Base-by-base conservation (phyloP, 2,797 vertebrate genomes). In the Cottoperca gobio region DNA sequence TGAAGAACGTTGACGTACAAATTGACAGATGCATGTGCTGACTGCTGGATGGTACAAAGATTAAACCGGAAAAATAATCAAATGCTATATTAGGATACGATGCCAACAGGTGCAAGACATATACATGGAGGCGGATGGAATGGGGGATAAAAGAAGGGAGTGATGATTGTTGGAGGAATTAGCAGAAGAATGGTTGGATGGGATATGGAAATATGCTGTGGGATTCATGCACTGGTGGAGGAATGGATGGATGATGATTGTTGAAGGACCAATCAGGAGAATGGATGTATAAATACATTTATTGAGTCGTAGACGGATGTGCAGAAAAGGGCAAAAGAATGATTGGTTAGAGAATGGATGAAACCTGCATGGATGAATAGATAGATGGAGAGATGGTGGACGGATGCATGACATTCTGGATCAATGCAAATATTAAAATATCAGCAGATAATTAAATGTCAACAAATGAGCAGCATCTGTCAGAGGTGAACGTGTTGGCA, bases 361-460 rank as follows among this genome's bases (percentile, higher is more conserved):
- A 10, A 37, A 33, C 33, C 4, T 3, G 10, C 11, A 31, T 26
- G 21, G 59, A 49, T 12, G 33, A n/a, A n/a, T n/a, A n/a, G 72
- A 79, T 7, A 21, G n/a, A n/a, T n/a, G n/a, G n/a, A n/a, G n/a
- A n/a, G n/a, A n/a, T n/a, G n/a, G n/a, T n/a, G n/a, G 45, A 71
- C 7, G 67, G 24, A 59, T 48, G 28, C n/a, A 48, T 66, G 66
- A 69, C 65, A 68, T 81, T 72, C 55, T 57, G 64, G 39, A 81
- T 77, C 35, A 35, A 53, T 54, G 45, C 24, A 43, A 49, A 49
- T 40, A 61, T 66, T 64, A n/a, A 80, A 86, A 83, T 81, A 85
- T 68, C 54, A 74, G 76, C 72, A 42, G 78, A 84, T 79, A 62
- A 81, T 84, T 64, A 86, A 88, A 87, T 85, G 85, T 84, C 81